Evolutionary conservation across 2,797 vertebrate genomes (phyloP).

Genomic region (Trichosurus vulpecula): DNA sequence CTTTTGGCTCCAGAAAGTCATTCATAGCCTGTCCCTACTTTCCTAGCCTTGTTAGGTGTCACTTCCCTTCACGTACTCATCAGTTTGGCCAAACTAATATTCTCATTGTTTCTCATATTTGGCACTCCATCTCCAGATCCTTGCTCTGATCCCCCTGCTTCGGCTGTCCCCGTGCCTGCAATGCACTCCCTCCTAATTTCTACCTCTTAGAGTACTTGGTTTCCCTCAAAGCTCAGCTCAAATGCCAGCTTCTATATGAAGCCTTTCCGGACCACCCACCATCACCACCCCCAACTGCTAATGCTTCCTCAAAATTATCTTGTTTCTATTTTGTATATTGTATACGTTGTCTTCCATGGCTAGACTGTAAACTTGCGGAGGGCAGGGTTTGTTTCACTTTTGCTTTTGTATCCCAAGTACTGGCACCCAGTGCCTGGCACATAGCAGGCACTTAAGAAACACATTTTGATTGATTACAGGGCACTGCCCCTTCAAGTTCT

Average conservation of each 20-base stretch:
- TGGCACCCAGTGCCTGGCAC: not conserved
- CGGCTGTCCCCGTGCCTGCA: not conserved
- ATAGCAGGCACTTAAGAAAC: not conserved
- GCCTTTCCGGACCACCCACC: not conserved
- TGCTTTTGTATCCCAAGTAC: not conserved
- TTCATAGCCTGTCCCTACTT: not conserved
- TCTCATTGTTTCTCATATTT: not conserved
- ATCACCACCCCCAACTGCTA: not conserved
- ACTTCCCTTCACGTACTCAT: not conserved
- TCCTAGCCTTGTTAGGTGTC: not conserved
- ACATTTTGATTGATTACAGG: not conserved
- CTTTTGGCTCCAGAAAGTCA: not conserved
- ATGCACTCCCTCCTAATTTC: not conserved
- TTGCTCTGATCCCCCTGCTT: not conserved
- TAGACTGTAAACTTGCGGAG: not conserved
- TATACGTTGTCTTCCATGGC: not conserved
- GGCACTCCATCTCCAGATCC: not conserved
- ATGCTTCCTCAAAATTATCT: not conserved
- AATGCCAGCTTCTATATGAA: not conserved
- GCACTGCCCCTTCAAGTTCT: not conserved
- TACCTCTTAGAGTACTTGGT: not conserved
- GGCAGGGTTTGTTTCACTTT: not conserved
- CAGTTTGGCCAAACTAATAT: not conserved
- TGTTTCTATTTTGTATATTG: not conserved
- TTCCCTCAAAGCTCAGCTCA: not conserved